Percentiles rank a stretch among this genome's conserved stretches.
These are phyloP conservation scores for Luscinia megarhynchos DNA, from an alignment of 2,797 vertebrate genomes.

Conservation along the genomic window DNA sequence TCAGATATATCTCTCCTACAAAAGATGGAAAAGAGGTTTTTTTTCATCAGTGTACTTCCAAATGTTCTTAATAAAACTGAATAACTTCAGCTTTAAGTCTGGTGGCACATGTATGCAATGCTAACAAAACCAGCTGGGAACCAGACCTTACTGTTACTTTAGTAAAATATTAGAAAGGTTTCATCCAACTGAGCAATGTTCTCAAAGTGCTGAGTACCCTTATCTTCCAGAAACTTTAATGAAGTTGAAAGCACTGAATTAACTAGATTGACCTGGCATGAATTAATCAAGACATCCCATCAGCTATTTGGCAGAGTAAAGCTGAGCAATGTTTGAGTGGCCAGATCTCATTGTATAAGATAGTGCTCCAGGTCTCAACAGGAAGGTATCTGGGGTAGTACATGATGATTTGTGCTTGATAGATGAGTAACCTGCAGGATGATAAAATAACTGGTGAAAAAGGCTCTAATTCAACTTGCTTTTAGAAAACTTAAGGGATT, in stretches of 20 bases:
- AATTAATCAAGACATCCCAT: constrained; percentile 21
- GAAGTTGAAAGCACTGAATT: constrained; percentile 15
- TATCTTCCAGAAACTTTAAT: background rate
- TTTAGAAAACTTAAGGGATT: background rate
- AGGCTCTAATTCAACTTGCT: background rate
- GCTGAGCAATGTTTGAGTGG: background rate
- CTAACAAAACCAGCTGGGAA: background rate
- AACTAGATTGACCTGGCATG: background rate
- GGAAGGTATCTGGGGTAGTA: background rate
- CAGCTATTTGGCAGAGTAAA: constrained; percentile 12
- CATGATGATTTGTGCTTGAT: background rate
- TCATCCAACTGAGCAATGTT: background rate
- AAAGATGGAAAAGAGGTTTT: background rate
- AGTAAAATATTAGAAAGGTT: background rate
- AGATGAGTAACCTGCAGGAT: background rate
- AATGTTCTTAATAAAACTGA: background rate
- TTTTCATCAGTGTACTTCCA: background rate
- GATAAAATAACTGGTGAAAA: constrained; percentile 8
- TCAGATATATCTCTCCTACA: background rate
- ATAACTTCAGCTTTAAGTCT: background rate
- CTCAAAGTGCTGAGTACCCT: background rate
- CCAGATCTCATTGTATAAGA: background rate
- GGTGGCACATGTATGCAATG: background rate
- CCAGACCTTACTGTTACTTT: background rate
- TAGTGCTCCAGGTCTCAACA: background rate